Conservation (phyloP, 2,113 vertebrate genomes). For the Rana temporaria region DNA sequence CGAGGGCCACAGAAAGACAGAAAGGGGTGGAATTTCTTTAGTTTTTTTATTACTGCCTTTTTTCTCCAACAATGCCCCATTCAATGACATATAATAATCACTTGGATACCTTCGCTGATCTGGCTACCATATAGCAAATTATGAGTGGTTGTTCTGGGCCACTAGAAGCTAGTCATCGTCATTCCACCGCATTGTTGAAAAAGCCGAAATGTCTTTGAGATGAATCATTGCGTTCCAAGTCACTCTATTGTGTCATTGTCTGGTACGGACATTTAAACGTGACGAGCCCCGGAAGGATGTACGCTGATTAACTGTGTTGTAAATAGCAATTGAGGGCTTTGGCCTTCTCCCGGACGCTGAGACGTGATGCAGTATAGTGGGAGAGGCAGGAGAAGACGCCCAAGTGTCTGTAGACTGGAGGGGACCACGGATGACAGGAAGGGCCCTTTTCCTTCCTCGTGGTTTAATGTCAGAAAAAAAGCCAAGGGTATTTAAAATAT, state of each 20-base stretch:
- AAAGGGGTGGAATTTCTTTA: too few species aligned
- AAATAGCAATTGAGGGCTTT: conserved; percentile 12
- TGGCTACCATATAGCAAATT: too few species aligned
- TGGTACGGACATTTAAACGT: background rate
- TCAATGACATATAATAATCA: too few species aligned
- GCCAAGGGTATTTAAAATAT: conserved; percentile 21
- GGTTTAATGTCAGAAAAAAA: conserved; percentile 29
- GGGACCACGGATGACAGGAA: conserved; percentile 48
- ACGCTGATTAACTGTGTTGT: conserved; percentile 22
- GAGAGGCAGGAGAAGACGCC: conserved; percentile 37
- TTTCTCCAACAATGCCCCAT: too few species aligned
- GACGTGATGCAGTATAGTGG: background rate
- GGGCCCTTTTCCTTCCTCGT: conserved; percentile 39
- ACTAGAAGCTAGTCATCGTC: too few species aligned
- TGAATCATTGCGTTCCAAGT: conserved; percentile 20
- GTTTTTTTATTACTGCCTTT: too few species aligned
- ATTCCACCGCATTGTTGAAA: too few species aligned
- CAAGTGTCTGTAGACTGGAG: conserved; percentile 37
- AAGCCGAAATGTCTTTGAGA: background rate
- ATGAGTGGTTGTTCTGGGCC: too few species aligned
- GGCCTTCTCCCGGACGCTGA: conserved; percentile 7
- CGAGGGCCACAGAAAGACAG: too few species aligned
- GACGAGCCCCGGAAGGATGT: conserved; percentile 35
- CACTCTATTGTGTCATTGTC: conserved; percentile 18
- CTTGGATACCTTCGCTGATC: too few species aligned